Conservation (phyloP, 2,888 invertebrate genomes). For the Steinernema carpocapsae region DNA sequence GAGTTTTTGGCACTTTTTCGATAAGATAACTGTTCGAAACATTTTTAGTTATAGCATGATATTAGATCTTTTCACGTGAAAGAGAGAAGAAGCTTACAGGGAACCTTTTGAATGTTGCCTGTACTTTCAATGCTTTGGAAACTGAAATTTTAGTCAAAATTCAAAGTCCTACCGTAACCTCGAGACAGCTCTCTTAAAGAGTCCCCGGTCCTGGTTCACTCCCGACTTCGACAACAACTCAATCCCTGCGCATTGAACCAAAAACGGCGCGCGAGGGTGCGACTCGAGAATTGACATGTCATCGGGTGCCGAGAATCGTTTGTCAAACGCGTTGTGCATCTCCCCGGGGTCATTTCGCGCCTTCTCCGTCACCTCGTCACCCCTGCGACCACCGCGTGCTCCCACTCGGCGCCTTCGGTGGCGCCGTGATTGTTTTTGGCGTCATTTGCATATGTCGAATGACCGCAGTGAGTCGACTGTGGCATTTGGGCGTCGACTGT, state of each 20-base stretch:
- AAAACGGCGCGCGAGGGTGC: slow-evolving; percentile 34
- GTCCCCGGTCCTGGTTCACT: neutral
- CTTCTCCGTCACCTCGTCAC: slow-evolving; percentile 26
- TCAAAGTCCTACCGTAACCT: slow-evolving; percentile 18
- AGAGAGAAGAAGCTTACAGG: too few species aligned
- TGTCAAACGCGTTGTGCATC: slow-evolving; percentile 32
- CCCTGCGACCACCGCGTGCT: neutral
- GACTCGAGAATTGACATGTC: slow-evolving; percentile 32
- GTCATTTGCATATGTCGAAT: slow-evolving; percentile 32
- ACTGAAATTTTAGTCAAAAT: too few species aligned
- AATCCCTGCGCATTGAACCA: neutral
- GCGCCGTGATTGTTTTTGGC: slow-evolving; percentile 33
- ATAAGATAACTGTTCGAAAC: neutral
- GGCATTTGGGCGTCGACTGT: too few species aligned
- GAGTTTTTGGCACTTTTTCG: neutral
- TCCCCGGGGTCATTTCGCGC: slow-evolving; percentile 26
- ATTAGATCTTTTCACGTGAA: too few species aligned
- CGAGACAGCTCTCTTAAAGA: too few species aligned
- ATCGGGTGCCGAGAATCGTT: slow-evolving; percentile 29
- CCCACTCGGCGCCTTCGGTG: slow-evolving; percentile 26
- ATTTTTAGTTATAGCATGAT: neutral
- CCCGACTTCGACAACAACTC: slow-evolving; percentile 23
- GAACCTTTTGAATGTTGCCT: too few species aligned
- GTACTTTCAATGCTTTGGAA: neutral
- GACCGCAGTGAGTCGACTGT: slow-evolving; percentile 26